Conservation (phyloP, 2,113 vertebrate species). For the Rhipidura dahli region DNA sequence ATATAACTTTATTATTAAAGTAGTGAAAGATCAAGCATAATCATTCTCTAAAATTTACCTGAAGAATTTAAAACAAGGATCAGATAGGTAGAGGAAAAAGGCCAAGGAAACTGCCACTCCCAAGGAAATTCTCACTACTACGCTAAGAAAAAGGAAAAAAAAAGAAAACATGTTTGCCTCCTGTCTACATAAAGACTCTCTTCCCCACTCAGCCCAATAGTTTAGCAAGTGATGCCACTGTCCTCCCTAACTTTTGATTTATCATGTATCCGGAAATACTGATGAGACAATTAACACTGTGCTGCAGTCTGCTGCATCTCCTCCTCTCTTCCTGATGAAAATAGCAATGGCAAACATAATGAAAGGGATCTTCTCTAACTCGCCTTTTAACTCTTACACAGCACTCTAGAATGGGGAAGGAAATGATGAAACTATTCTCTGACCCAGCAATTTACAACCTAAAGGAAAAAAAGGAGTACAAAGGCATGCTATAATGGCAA, state of each 20-base stretch:
- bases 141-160: not conserved
- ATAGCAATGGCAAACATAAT: not conserved
- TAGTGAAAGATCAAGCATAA: not conserved
- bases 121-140: not conserved
- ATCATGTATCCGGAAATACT: not conserved
- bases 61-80: not conserved
- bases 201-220: not conserved
- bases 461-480: not conserved
- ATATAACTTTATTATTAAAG: not conserved
- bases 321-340: not conserved
- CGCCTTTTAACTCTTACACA: not conserved
- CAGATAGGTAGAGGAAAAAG: not conserved
- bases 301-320: not conserved
- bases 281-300: not conserved
- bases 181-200: not conserved
- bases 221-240: not conserved
- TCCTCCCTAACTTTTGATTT: not conserved
- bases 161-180: not conserved
- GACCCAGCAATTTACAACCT: not conserved
- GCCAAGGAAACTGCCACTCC: not conserved
- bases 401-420: not conserved
- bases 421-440: not conserved
- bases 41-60: not conserved
- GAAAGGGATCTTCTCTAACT: not conserved
- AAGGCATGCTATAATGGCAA: not conserved